Conservation (phyloP, 2,113 vertebrate genomes). For the Anhinga anhinga region DNA sequence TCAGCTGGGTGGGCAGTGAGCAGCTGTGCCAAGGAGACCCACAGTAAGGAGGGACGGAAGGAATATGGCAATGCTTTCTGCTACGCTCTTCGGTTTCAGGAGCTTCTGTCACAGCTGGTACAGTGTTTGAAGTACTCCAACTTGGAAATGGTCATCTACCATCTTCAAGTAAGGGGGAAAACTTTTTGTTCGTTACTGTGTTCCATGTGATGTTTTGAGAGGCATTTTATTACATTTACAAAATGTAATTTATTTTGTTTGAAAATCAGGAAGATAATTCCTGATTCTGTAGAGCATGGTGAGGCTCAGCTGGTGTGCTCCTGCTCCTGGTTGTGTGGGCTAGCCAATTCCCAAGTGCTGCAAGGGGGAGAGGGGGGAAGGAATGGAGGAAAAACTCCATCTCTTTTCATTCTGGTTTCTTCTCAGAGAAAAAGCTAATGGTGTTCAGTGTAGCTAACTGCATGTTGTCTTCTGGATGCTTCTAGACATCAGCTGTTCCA, state of each 20-base stretch:
- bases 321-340: neutral
- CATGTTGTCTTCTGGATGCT: neutral
- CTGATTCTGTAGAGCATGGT: neutral
- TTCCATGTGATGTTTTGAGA: neutral
- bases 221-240: neutral
- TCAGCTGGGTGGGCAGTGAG: neutral
- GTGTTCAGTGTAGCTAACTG: neutral
- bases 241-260: neutral
- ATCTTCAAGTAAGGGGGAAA: neutral
- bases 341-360: neutral
- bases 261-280: neutral
- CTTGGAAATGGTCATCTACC: neutral
- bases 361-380: neutral
- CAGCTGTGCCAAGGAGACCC: neutral
- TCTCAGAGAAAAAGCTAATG: neutral
- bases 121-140: neutral
- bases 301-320: neutral
- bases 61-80: neutral
- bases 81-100: neutral
- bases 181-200: too few relatives aligned
- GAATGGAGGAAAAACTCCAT: neutral
- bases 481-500: slow-evolving; percentile 81
- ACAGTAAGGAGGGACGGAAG: neutral
- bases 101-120: neutral
- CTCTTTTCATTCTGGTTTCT: neutral